phyloP scores from a whole-genome alignment of 1,140 invertebrate genomes.

The Pinna nobilis region DNA sequence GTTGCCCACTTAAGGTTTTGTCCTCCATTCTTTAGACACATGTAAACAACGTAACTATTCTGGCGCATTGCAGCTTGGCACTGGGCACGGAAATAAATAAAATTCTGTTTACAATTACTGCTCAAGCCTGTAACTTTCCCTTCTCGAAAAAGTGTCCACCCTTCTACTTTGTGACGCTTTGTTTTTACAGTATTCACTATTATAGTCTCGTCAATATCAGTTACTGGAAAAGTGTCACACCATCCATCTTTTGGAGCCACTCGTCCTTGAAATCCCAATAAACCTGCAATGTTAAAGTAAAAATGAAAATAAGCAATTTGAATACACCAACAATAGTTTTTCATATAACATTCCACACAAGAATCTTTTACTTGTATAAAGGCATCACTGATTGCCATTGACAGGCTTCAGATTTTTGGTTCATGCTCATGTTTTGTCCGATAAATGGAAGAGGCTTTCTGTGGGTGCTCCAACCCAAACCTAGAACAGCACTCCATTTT shows the following conservation, averaged over 20 bases:
- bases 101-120: not conserved
- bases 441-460: not conserved
- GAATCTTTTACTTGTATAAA: not conserved
- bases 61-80: constrained; percentile 1
- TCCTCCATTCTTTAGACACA: constrained; percentile 29
- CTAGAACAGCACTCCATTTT: no score
- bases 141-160: constrained; percentile 1
- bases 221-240: not conserved
- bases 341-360: not conserved
- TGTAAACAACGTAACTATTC: constrained; percentile 7
- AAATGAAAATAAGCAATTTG: not conserved
- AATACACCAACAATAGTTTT: not conserved
- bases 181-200: not conserved
- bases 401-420: no score
- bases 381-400: not conserved
- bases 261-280: constrained; percentile 23
- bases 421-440: not conserved
- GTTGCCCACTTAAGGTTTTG: constrained; percentile 24
- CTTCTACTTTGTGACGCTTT: constrained; percentile 6
- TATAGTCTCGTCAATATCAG: not conserved
- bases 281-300: no score
- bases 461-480: no score
- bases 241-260: constrained; percentile 18
- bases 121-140: constrained; percentile 3
- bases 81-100: not conserved